Evolutionary conservation across 2,888 invertebrate genomes (phyloP), one percentile per base, ranked within the genome.

Genomic region (Actias luna): DNA sequence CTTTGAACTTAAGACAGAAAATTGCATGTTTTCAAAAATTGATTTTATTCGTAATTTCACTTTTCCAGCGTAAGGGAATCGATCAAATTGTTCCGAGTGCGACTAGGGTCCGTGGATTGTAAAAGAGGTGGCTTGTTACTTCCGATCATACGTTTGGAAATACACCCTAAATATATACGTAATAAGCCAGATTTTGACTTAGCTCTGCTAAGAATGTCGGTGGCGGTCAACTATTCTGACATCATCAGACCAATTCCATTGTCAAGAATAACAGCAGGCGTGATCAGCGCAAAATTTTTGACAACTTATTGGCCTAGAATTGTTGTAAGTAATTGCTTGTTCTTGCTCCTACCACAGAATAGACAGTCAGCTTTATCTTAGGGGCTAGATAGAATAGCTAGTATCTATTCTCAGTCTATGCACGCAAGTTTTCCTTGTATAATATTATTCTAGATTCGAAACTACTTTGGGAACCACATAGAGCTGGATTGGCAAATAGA

Each of bases 301-400:
- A 77, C 83, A 0, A 82, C 83, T 0, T 92, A 92, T 63, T 92
- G 92, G 92, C 85, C 92, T 0, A 82, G 88, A 50, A 71, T 91
- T 35, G 75, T 91, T 66, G 91, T 92, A 67, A 88, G 91, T 87
- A 64, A n/a, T n/a, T n/a, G n/a, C n/a, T n/a, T n/a, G n/a, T n/a
- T n/a, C n/a, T n/a, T n/a, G n/a, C n/a, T n/a, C n/a, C n/a, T n/a
- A n/a, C n/a, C n/a, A n/a, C n/a, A n/a, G n/a, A n/a, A n/a, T n/a
- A n/a, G n/a, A n/a, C n/a, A n/a, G n/a, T n/a, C n/a, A n/a, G n/a
- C n/a, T n/a, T n/a, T n/a, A n/a, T n/a, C n/a, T n/a, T n/a, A n/a
- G n/a, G n/a, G n/a, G n/a, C n/a, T n/a, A n/a, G n/a, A n/a, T n/a
- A n/a, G n/a, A n/a, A n/a, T n/a, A n/a, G n/a, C n/a, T n/a, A n/a